phyloP scores from a whole-genome alignment of 2,888 invertebrate genomes.

The Melipona bicolor region DNA sequence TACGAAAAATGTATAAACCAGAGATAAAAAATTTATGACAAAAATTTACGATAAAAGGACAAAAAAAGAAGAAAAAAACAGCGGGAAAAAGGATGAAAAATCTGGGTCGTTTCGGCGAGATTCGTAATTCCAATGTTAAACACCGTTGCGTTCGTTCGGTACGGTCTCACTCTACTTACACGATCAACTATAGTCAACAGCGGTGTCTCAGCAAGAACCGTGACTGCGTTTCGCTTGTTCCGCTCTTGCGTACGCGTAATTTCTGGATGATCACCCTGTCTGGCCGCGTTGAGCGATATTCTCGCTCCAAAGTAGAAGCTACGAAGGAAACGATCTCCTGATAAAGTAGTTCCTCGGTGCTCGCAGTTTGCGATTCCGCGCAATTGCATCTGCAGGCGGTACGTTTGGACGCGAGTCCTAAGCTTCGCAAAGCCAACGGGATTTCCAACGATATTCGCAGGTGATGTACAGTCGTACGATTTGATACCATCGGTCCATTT shows the following conservation, averaged over 20 bases:
- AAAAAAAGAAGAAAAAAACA: too few species aligned
- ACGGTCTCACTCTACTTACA: neutral
- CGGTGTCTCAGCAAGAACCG: neutral
- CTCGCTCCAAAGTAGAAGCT: neutral
- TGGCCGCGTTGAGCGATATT: neutral
- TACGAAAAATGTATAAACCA: too few species aligned
- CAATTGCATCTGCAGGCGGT: slow-evolving; percentile 22
- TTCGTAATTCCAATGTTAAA: neutral
- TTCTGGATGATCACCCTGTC: neutral
- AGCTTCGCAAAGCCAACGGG: slow-evolving; percentile 45
- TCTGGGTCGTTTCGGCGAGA: neutral
- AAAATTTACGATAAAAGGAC: too few species aligned
- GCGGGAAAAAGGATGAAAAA: neutral
- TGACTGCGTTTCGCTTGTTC: slow-evolving; percentile 3
- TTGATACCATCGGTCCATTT: slow-evolving; percentile 22
- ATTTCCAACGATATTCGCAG: slow-evolving; percentile 27
- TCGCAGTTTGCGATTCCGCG: slow-evolving; percentile 9
- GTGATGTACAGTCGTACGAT: slow-evolving; percentile 23
- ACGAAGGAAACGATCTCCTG: neutral
- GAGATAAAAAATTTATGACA: too few species aligned
- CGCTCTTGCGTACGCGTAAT: neutral
- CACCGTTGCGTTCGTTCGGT: neutral
- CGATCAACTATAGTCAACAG: neutral
- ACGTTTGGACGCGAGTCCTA: slow-evolving; percentile 29
- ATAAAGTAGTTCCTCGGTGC: neutral